These are phyloP conservation scores for Gonatopus flavifemur DNA, from an alignment of 1,140 invertebrate species.

Conservation along the genomic window DNA sequence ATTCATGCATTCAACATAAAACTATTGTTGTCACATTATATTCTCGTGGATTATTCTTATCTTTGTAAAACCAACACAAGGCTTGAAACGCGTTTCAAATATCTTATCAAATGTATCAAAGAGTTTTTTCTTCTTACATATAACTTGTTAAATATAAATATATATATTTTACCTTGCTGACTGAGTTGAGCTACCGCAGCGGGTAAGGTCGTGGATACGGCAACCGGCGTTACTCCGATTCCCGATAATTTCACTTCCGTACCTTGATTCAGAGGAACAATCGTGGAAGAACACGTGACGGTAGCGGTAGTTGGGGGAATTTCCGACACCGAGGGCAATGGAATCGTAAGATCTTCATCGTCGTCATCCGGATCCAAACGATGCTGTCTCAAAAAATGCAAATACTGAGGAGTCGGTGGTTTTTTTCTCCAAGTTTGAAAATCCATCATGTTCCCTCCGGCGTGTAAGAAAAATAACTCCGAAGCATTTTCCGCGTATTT, in stretches of 20 bases:
- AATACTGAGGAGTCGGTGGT: constrained; percentile 70
- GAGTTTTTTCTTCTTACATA: too few species aligned
- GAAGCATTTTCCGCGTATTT: constrained; percentile 78
- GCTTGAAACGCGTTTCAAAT: too few species aligned
- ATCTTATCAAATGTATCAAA: too few species aligned
- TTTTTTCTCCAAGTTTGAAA: constrained; percentile 79
- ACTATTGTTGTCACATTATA: too few species aligned
- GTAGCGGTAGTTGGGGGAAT: constrained; percentile 23
- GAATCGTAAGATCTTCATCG: constrained; percentile 55
- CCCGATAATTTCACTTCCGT: constrained; percentile 68
- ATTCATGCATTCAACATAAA: too few species aligned
- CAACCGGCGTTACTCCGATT: constrained; percentile 65
- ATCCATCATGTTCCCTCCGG: constrained; percentile 85
- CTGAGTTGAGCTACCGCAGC: constrained; percentile 63
- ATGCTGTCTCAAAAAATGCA: constrained; percentile 74
- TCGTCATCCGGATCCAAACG: constrained; percentile 71
- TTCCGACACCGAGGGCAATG: constrained; percentile 40
- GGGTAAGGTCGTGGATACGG: constrained; percentile 64
- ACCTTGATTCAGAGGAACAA: constrained; percentile 32
- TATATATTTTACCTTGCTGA: constrained; percentile 61
- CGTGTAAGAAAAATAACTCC: constrained; percentile 83
- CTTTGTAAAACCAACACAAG: too few species aligned
- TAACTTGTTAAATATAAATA: neutral
- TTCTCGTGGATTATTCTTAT: too few species aligned
- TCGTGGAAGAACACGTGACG: constrained; percentile 22